Percentiles rank a stretch among this genome's conserved stretches.
Conservation (phyloP, 1,140 invertebrate species). For the Cryptotermes secundus region DNA sequence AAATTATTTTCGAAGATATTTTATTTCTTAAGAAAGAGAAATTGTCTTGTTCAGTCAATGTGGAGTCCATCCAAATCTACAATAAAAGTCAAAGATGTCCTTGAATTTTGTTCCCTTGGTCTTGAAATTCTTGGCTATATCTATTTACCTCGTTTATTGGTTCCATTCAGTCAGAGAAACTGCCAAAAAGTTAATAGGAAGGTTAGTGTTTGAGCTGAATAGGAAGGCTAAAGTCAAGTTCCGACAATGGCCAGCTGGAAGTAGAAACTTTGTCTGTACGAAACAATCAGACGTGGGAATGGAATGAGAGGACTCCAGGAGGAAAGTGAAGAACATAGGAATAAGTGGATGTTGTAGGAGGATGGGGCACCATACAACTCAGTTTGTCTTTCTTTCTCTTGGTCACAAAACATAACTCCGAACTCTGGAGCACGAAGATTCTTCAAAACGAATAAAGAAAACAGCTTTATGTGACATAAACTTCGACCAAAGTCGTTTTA, state of each 20-base stretch:
- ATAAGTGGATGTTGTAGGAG: neutral
- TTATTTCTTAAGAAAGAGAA: neutral
- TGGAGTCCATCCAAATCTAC: neutral
- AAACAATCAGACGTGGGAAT: neutral
- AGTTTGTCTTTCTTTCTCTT: neutral
- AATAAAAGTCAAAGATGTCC: neutral
- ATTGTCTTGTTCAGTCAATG: neutral
- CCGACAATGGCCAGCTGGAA: neutral
- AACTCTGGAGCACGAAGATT: neutral
- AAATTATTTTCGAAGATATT: too few relatives aligned
- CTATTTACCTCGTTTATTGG: neutral
- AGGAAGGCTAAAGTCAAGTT: neutral
- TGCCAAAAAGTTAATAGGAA: constrained; percentile 25
- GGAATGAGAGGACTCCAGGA: neutral
- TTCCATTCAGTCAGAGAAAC: constrained; percentile 24
- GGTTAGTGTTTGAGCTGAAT: constrained; percentile 24
- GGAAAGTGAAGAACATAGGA: neutral
- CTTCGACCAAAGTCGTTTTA: too few relatives aligned
- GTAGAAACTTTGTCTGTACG: constrained; percentile 21
- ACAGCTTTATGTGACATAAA: too few relatives aligned
- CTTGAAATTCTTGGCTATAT: neutral
- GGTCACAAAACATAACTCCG: neutral
- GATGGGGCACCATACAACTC: neutral
- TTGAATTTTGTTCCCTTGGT: neutral
- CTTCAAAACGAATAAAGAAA: too few relatives aligned